Evolutionary conservation across 2,888 invertebrate genomes (phyloP), one percentile per base, ranked within the genome.

Genomic region (Leptothorax acervorum): DNA sequence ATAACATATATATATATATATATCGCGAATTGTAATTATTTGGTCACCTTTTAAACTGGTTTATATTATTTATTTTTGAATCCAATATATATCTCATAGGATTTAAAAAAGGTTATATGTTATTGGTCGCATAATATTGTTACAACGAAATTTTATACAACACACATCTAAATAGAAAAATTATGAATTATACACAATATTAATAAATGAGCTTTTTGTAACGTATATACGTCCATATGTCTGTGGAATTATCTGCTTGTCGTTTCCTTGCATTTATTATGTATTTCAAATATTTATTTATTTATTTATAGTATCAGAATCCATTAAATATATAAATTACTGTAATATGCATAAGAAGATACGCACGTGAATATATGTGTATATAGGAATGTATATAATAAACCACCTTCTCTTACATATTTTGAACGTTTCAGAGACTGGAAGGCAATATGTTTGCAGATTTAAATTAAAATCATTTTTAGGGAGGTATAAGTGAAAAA

Each of bases 291-390:
- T 23, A 23, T 23, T 23, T 23, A 23, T 23, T 23, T 23, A 23
- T 57, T 53, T 42, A 63, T 18, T 75, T 83, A 57, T 35, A 48
- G 18, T 78, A 78, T 48, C 8, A 53, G 73, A 65, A 57, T 82
- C 23, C 39, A 48, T 65, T 70, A 35, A 82, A 79, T 70, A 79
- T 70, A 65, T 71, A 71, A 62, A 65, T 79, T 42, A 63, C 3
- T 45, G 11, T 12, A 74, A 45, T 55, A 65, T 55, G 9, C 57
- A 39, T 57, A 71, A 57, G 55, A 74, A 74, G 75, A 75, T 63
- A 79, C 28, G 28, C 42, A 42, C 5, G 23, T 63, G 39, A 5
- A 42, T 68, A n/a, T 57, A 70, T 8, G 31, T 60, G 23, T 66
- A 76, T 60, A 60, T 42, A 28, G 45, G 53, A 45, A 45, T 45